Conservation (phyloP, 2,113 vertebrate genomes). For the Vombatus ursinus region DNA sequence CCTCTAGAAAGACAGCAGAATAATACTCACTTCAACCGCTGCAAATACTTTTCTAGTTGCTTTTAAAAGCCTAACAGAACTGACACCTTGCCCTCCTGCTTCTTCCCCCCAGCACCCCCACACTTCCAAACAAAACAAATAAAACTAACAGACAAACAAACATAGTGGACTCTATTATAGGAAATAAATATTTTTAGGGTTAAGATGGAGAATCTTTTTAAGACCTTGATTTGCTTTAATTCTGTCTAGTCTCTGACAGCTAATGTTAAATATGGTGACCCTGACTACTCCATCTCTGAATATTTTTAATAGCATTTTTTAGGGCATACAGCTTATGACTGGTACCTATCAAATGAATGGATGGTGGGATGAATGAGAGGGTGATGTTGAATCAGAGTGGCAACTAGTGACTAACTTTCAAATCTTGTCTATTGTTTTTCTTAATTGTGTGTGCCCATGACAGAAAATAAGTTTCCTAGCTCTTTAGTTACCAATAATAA, state of each 20-base stretch:
- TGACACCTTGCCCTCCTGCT: background rate
- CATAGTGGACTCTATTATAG: background rate
- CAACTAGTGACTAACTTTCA: constrained; percentile 1
- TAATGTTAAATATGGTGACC: background rate
- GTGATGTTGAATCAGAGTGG: background rate
- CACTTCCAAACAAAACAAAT: background rate
- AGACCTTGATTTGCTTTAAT: background rate
- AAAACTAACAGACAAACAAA: background rate
- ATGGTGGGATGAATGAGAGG: background rate
- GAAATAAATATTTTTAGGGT: constrained; percentile 10
- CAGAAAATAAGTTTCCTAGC: background rate
- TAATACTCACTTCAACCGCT: background rate
- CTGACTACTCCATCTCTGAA: background rate
- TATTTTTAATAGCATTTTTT: constrained; percentile 4
- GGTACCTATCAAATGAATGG: background rate
- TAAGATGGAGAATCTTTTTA: constrained; percentile 18
- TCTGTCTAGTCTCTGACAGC: background rate
- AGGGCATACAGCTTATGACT: background rate
- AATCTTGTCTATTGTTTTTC: background rate
- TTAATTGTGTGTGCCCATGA: background rate
- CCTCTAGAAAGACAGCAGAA: background rate
- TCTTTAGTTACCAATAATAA: background rate
- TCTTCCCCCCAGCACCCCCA: background rate
- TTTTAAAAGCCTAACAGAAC: background rate
- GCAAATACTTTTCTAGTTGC: background rate